Percentiles rank a stretch among this genome's conserved stretches.
These are phyloP conservation scores for Caenorhabditis latens DNA, from an alignment of 1,140 invertebrate species.

Conservation along the genomic window DNA sequence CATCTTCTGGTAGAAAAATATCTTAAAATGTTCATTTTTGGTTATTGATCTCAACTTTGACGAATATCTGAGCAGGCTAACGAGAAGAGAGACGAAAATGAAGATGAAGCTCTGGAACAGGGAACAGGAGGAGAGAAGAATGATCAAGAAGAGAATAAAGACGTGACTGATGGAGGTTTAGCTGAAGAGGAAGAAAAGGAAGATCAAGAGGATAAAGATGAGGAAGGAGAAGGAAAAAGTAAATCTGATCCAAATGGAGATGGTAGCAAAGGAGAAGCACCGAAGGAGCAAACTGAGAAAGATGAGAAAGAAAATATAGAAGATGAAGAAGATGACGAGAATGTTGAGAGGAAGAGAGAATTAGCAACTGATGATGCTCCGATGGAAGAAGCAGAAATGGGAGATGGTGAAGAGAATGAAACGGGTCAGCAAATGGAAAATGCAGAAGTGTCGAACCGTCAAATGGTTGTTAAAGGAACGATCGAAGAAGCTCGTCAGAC, in stretches of 20 bases:
- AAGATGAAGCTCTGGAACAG: constrained; percentile 42
- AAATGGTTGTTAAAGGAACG: neutral
- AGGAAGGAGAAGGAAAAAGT: constrained; percentile 38
- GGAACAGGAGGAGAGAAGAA: constrained; percentile 15
- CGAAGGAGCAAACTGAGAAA: neutral
- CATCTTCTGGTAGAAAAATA: too few relatives aligned
- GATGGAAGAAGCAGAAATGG: constrained; percentile 40
- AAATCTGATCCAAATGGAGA: constrained; percentile 22
- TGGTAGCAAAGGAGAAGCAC: constrained; percentile 10
- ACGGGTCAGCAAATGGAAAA: constrained; percentile 30
- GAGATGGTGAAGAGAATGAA: constrained; percentile 30
- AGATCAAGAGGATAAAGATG: constrained; percentile 42
- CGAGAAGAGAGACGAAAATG: neutral
- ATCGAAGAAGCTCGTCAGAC: constrained; percentile 11
- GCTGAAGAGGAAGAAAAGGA: constrained; percentile 38
- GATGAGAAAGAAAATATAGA: neutral
- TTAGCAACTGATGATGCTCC: neutral
- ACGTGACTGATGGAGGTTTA: constrained; percentile 7
- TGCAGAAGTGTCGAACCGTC: constrained; percentile 13
- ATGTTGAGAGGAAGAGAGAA: constrained; percentile 13
- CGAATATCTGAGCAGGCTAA: neutral
- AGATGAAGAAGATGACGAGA: neutral
- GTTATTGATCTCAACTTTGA: too few relatives aligned
- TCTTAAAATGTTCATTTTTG: too few relatives aligned
- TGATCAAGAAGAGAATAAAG: neutral